Evolutionary conservation across 1,140 invertebrate species (phyloP).

Genomic region (Drosophila pseudoananassae): DNA sequence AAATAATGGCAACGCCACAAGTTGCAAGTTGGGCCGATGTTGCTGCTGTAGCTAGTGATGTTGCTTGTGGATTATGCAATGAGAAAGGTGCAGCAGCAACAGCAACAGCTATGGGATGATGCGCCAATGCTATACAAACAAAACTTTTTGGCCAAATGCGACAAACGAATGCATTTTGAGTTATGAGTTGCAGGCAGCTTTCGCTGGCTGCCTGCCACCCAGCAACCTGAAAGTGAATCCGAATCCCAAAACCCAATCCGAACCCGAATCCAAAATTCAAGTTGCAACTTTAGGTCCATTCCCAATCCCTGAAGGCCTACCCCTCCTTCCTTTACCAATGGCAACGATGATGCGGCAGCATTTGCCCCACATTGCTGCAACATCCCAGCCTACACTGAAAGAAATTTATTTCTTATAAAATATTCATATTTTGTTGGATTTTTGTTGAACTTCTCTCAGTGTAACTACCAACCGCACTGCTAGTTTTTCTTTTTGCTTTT

Average conservation of each 20-base stretch:
- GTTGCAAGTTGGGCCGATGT: slow-evolving; percentile 32
- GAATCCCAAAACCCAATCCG: neutral
- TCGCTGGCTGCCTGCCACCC: slow-evolving; percentile 8
- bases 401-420: neutral
- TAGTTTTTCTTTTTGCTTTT: slow-evolving; percentile 38
- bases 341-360: slow-evolving; percentile 51
- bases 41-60: slow-evolving; percentile 7
- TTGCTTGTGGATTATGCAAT: slow-evolving; percentile 51
- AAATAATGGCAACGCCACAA: slow-evolving; percentile 37
- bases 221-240: neutral
- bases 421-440: neutral
- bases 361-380: slow-evolving; percentile 48
- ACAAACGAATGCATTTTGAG: slow-evolving; percentile 42
- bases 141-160: slow-evolving; percentile 33
- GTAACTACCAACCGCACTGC: slow-evolving; percentile 8
- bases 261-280: neutral
- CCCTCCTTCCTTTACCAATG: slow-evolving; percentile 24
- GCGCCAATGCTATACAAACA: slow-evolving; percentile 29
- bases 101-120: slow-evolving; percentile 20
- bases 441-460: neutral
- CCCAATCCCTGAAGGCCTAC: slow-evolving; percentile 25
- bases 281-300: slow-evolving; percentile 5
- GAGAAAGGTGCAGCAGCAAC: slow-evolving; percentile 44
- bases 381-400: slow-evolving; percentile 8
- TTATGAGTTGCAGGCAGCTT: slow-evolving; percentile 45